These are phyloP conservation scores for Lipophrys pholis DNA, from an alignment of 2,113 vertebrate species.

Conservation along the genomic window DNA sequence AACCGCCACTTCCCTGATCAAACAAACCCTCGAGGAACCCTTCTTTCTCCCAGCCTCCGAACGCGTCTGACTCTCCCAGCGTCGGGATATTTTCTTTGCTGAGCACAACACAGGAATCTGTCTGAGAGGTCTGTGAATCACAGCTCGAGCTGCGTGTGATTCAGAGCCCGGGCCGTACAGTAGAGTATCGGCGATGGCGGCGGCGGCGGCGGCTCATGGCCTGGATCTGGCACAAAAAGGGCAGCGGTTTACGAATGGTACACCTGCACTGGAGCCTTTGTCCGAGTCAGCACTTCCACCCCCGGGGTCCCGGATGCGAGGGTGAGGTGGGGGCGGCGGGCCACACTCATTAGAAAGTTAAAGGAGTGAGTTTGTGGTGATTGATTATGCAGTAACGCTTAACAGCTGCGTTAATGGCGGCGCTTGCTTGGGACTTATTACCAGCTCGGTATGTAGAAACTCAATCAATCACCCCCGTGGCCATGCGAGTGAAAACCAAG, in stretches of 20 bases:
- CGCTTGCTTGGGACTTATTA: constrained; percentile 49
- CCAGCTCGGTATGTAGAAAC: constrained; percentile 36
- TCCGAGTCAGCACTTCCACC: constrained; percentile 55
- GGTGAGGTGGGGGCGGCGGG: constrained; percentile 15
- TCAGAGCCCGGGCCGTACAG: constrained; percentile 27
- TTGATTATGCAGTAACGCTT: constrained; percentile 62
- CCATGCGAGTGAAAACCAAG: neutral
- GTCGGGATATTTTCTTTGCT: constrained; percentile 47
- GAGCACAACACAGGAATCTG: constrained; percentile 54
- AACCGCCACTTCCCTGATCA: constrained; percentile 36
- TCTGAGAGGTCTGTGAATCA: constrained; percentile 70
- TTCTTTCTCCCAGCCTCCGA: constrained; percentile 18
- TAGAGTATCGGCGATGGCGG: constrained; percentile 18
- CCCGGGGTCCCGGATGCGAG: neutral
- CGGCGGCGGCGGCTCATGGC: constrained; percentile 26
- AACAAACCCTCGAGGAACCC: constrained; percentile 46
- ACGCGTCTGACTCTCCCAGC: constrained; percentile 46
- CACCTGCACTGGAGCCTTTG: constrained; percentile 64
- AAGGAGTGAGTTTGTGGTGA: constrained; percentile 40
- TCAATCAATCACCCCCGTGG: constrained; percentile 34
- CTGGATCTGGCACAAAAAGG: constrained; percentile 41
- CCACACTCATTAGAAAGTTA: constrained; percentile 41
- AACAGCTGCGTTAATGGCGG: constrained; percentile 53
- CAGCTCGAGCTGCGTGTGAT: constrained; percentile 33
- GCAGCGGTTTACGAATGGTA: constrained; percentile 53